These are phyloP conservation scores for Stenchaetothrips biformis DNA, from an alignment of 2,888 invertebrate species.

Conservation along the genomic window DNA sequence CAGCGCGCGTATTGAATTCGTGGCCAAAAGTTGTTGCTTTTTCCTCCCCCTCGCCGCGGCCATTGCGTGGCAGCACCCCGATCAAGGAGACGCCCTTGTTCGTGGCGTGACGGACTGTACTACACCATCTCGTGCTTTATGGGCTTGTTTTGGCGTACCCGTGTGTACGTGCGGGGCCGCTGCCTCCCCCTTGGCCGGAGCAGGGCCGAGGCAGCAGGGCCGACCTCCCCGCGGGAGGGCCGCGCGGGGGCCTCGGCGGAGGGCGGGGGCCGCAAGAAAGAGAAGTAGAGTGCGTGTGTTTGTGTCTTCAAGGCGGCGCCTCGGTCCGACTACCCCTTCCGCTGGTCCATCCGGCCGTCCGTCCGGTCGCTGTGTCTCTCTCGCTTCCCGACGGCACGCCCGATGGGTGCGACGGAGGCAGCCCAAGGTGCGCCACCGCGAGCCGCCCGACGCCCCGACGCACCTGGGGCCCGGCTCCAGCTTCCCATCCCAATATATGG, in stretches of 20 bases:
- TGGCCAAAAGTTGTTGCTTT: neutral
- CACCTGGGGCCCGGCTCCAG: neutral
- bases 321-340: neutral
- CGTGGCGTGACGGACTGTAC: neutral
- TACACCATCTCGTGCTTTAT: slow-evolving; percentile 18
- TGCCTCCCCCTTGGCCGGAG: neutral
- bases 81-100: no score
- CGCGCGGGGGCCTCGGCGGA: neutral
- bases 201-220: neutral
- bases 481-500: no score
- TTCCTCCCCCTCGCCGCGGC: neutral
- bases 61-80: neutral
- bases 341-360: neutral
- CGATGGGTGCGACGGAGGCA: neutral
- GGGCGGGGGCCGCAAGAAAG: neutral
- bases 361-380: neutral
- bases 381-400: neutral
- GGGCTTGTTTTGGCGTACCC: neutral
- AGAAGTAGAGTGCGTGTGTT: slow-evolving; percentile 11
- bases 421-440: neutral
- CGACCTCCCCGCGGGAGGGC: neutral
- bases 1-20: no score
- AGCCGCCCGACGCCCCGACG: neutral
- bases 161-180: neutral
- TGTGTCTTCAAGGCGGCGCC: neutral